These are phyloP conservation scores for Cynocephalus volans DNA, from an alignment of 2,113 vertebrate genomes.

Conservation along the genomic window DNA sequence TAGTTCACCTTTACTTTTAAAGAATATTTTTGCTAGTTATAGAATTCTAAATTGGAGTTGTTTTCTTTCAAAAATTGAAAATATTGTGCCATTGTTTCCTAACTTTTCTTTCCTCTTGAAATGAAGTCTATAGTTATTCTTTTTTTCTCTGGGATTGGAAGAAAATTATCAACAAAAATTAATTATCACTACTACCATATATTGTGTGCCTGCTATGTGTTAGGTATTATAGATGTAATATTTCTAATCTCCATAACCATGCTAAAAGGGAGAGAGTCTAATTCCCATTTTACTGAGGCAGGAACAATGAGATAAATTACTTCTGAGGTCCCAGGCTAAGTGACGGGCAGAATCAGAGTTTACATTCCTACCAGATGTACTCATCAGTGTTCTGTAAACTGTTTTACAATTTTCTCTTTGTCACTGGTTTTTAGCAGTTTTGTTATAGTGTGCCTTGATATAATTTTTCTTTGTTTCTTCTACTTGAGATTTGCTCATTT, in stretches of 20 bases:
- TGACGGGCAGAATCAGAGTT: background rate
- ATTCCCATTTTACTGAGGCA: background rate
- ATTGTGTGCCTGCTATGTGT: background rate
- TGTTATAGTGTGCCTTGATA: background rate
- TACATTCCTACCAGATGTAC: background rate
- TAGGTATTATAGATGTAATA: background rate
- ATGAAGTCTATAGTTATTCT: background rate
- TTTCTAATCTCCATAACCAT: background rate
- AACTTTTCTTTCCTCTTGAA: background rate
- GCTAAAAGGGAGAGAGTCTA: background rate
- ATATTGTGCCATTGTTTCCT: background rate
- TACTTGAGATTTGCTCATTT: background rate
- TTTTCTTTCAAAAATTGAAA: conserved; percentile 21
- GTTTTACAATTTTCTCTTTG: background rate
- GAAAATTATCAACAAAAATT: background rate
- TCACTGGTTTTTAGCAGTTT: background rate
- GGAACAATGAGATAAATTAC: background rate
- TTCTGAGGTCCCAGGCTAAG: background rate
- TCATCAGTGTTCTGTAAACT: background rate
- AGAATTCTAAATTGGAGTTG: background rate
- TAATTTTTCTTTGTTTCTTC: conserved; percentile 20
- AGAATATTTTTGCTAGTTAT: background rate
- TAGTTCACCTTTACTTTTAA: background rate
- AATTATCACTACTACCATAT: background rate
- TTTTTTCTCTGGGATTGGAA: background rate